Evolutionary conservation across 92 coral and sea anemone genomes (phyloP), one percentile per base, ranked within the genome.

Genomic region (Zoanthus gigantus): DNA sequence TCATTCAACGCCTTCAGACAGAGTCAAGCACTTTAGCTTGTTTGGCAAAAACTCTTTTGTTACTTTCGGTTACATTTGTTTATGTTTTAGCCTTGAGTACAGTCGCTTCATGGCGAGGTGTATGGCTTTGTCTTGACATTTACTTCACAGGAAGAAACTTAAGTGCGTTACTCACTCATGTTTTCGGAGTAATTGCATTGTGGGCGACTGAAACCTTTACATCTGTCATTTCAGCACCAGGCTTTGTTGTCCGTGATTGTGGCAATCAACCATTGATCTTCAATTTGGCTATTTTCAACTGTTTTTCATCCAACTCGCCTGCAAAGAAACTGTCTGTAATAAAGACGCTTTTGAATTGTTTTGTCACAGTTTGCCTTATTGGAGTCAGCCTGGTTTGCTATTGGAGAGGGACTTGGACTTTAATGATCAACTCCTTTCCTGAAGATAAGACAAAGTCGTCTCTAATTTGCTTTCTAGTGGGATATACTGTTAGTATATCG

Each of bases 391-490:
- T 89, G n/a, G 86, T 95, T 4, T 42, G 69, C 15, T 95, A 87
- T 58, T 95, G 96, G 98, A 83, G 98, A 78, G 96, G 96, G 7
- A 93, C 96, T 12, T 95, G 98, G 98, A 73, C 54, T 3, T 48
- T 92, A 4, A 6, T 83, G 60, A 76, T 73, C 68, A 77, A 42
- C 75, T 63, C 34, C 12, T 60, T 83, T 18, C 50, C 74, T 1
- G 31, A 60, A 28, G 88, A 53, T 3, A 53, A 42, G 46, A 12
- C 52, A 18, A 30, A 52, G 13, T 18, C 44, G 10, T 16, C 76
- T 29, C 0, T 74, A 30, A 52, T 68, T 17, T 65, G 63, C 6
- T 65, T 77, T 10, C 58, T 78, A 18, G 37, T 92, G 0, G 90
- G 92, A 30, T 61, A 52, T 74, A 16, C 34, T 7, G 46, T 81